Percentiles rank a stretch among this genome's conserved stretches.
Evolutionary conservation across 2,113 vertebrate genomes (phyloP).

Genomic region (Mobula birostris): DNA sequence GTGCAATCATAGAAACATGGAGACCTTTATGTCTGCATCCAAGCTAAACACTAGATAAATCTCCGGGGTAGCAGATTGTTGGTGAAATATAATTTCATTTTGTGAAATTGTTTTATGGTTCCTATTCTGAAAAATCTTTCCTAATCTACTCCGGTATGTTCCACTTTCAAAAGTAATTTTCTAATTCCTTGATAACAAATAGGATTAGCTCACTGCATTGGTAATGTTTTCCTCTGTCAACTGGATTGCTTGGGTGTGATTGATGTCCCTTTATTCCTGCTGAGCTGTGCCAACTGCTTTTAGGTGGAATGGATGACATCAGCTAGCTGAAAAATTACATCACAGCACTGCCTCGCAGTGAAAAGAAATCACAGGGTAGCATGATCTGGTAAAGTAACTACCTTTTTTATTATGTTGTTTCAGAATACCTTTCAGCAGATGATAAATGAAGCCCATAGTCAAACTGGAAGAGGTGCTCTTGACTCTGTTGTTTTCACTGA

Average conservation of each 20-base stretch:
- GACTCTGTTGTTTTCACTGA: background rate
- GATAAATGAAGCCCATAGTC: background rate
- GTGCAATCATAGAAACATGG: background rate
- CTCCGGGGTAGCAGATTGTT: background rate
- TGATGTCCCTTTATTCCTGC: background rate
- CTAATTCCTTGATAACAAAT: background rate
- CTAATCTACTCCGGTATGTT: background rate
- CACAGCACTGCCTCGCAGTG: background rate
- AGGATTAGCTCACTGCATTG: background rate
- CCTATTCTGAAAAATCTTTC: background rate
- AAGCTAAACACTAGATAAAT: background rate
- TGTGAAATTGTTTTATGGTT: background rate
- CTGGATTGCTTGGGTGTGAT: background rate
- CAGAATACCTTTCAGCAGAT: background rate
- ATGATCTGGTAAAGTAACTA: background rate
- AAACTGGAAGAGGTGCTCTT: background rate
- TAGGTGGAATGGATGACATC: background rate
- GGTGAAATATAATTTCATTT: background rate
- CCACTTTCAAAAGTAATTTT: constrained; percentile 22
- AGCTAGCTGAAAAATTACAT: constrained; percentile 12
- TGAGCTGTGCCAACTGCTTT: background rate
- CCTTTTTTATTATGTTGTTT: constrained; percentile 2
- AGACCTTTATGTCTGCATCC: background rate
- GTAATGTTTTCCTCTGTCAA: background rate
- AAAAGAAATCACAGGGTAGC: constrained; percentile 9